Conservation (phyloP, 2,888 invertebrate species). For the Luffia ferchaultella region DNA sequence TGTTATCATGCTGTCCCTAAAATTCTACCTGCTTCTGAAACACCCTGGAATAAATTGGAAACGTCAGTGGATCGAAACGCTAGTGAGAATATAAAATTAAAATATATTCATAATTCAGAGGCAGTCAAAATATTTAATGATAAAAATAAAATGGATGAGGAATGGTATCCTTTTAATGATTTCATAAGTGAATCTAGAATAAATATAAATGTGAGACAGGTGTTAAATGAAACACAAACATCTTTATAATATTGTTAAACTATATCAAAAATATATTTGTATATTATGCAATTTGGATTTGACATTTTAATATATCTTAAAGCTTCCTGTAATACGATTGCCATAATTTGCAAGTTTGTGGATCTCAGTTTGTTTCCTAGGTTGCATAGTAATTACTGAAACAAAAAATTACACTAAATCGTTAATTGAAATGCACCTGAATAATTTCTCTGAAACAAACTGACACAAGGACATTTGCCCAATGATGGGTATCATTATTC, state of each 20-base stretch:
- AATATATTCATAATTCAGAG: conserved; percentile 20
- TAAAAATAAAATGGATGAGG: conserved; percentile 24
- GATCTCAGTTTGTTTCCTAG: conserved; percentile 14
- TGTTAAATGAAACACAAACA: conserved; percentile 59
- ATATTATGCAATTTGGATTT: too few relatives aligned
- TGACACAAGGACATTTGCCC: too few relatives aligned
- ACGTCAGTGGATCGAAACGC: neutral
- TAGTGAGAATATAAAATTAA: conserved; percentile 16
- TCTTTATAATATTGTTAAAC: conserved; percentile 2
- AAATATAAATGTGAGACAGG: conserved; percentile 95
- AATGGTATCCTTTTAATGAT: conserved; percentile 63
- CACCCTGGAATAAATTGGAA: conserved; percentile 49
- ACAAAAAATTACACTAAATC: conserved; percentile 20
- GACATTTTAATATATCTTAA: too few relatives aligned
- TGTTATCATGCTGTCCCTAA: conserved; percentile 95
- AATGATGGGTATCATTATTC: too few relatives aligned
- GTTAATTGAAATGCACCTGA: too few relatives aligned
- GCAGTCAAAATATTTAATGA: conserved; percentile 26
- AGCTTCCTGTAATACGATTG: too few relatives aligned
- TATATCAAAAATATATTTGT: too few relatives aligned
- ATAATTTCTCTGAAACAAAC: too few relatives aligned
- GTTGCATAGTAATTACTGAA: conserved; percentile 44
- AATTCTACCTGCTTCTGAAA: conserved; percentile 66
- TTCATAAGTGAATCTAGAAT: conserved; percentile 82
- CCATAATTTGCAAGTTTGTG: neutral